phyloP scores from a whole-genome alignment of 2,797 vertebrate genomes.

The Pipistrellus pygmaeus region DNA sequence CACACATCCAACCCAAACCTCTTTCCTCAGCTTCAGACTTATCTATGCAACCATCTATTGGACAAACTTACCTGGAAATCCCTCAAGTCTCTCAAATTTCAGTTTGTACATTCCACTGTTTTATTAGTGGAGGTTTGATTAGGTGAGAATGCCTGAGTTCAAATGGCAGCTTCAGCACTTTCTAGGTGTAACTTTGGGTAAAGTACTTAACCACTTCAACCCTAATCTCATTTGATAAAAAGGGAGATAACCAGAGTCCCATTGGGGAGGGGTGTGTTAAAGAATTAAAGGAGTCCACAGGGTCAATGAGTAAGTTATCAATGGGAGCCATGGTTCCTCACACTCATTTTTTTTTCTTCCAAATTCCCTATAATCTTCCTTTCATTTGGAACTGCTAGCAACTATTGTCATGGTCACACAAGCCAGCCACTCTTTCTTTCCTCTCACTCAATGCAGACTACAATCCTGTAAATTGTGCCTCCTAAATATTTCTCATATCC shows the following conservation, averaged over 20 bases:
- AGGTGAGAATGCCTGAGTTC: not conserved
- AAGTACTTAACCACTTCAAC: not conserved
- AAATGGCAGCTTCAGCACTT: not conserved
- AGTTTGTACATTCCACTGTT: not conserved
- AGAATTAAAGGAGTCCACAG: not conserved
- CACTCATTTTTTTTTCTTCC: not conserved
- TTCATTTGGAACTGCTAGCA: not conserved
- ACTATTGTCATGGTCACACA: not conserved
- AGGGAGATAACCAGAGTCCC: not conserved
- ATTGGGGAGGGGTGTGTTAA: too few relatives aligned
- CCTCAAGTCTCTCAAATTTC: not conserved
- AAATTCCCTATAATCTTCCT: not conserved
- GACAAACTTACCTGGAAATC: not conserved
- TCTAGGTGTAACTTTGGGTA: not conserved
- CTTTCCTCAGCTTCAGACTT: not conserved
- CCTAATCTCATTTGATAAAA: not conserved
- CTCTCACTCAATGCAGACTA: not conserved
- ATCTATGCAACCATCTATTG: not conserved
- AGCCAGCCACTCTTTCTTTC: not conserved
- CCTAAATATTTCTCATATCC: not conserved
- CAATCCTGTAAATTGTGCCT: not conserved
- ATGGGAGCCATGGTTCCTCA: not conserved
- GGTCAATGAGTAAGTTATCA: not conserved
- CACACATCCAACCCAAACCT: not conserved
- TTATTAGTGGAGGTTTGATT: not conserved